phyloP scores from a whole-genome alignment of 2,797 vertebrate genomes.

The Acanthornis magna region DNA sequence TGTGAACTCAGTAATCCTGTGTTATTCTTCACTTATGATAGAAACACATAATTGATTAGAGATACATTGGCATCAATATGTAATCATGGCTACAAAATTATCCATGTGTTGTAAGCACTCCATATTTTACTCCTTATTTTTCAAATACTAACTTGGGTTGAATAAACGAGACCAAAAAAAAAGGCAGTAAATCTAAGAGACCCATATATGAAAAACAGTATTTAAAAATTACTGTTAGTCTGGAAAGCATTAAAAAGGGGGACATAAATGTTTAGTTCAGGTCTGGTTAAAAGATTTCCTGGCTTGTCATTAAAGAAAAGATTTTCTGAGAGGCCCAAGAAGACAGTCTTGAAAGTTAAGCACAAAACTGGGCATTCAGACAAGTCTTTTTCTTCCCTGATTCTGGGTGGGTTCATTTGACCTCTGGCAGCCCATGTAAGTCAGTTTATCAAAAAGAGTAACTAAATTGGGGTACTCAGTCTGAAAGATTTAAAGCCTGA shows the following conservation, averaged over 20 bases:
- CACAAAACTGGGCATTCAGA: not conserved
- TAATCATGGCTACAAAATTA: not conserved
- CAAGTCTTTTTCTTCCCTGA: not conserved
- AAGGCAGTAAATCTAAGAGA: not conserved
- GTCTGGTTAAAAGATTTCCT: constrained; percentile 30
- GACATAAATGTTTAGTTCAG: not conserved
- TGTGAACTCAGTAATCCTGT: not conserved
- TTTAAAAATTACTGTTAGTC: not conserved
- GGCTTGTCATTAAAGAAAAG: not conserved
- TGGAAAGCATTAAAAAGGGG: not conserved
- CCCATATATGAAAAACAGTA: not conserved
- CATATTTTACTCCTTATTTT: not conserved
- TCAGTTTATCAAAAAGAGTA: not conserved
- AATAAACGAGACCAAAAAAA: not conserved
- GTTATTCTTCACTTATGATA: not conserved
- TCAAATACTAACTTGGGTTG: not conserved
- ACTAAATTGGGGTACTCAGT: not conserved
- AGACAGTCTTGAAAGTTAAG: not conserved
- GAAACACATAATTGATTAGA: not conserved
- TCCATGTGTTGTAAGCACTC: not conserved
- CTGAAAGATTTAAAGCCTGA: not conserved
- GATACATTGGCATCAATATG: not conserved
- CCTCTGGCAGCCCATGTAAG: not conserved
- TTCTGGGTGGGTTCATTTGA: not conserved
- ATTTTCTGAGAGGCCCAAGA: not conserved